phyloP scores from a whole-genome alignment of 2,888 invertebrate species.

The Horisme vitalbata region DNA sequence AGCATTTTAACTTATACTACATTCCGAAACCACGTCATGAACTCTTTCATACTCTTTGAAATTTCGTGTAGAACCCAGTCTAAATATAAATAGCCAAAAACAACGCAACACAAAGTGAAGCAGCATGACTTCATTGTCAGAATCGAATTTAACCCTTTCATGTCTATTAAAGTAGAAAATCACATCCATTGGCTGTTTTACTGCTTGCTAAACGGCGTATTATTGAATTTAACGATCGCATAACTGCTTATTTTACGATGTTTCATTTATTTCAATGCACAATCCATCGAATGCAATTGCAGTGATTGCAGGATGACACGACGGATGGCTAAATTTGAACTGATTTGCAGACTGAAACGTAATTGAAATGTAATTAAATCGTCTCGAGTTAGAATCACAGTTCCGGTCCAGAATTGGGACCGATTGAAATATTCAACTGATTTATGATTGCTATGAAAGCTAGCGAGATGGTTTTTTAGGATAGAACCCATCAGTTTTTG shows the following conservation, averaged over 20 bases:
- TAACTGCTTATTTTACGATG: constrained; percentile 72
- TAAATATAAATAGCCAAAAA: too few relatives aligned
- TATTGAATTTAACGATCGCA: constrained; percentile 66
- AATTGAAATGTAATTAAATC: constrained; percentile 25
- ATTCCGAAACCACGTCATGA: too few relatives aligned
- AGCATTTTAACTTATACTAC: too few relatives aligned
- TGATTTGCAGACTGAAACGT: constrained; percentile 33
- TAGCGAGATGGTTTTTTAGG: not conserved
- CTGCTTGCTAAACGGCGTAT: constrained; percentile 43
- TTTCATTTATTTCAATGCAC: constrained; percentile 78
- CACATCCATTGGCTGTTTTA: constrained; percentile 38
- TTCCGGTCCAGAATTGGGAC: not conserved
- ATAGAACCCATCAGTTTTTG: not conserved
- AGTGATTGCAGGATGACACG: constrained; percentile 58
- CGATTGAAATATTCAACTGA: not conserved
- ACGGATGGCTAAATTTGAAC: constrained; percentile 45
- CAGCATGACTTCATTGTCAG: constrained; percentile 1
- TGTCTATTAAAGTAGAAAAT: constrained; percentile 26
- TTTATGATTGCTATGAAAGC: too few relatives aligned
- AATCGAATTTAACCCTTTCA: constrained; percentile 13
- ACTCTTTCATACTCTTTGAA: too few relatives aligned
- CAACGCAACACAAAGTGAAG: too few relatives aligned
- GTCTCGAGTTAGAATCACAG: not conserved
- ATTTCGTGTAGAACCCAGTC: too few relatives aligned
- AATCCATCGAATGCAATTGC: constrained; percentile 52